Evolutionary conservation across 2,888 invertebrate genomes (phyloP).

Genomic region (Xestia sexstrigata): DNA sequence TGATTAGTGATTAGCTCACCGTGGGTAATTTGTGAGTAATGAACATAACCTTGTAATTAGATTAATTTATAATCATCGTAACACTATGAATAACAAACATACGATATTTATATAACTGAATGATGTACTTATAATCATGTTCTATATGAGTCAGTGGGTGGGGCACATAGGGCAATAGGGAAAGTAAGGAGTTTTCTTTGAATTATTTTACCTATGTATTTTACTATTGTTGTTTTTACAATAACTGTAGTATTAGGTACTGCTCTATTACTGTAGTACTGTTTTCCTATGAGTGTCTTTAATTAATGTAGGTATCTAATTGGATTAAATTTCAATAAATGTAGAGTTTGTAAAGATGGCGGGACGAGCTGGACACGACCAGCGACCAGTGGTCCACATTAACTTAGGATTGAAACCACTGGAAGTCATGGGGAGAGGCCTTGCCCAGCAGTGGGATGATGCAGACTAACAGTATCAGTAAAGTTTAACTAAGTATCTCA

Average conservation of each 20-base stretch:
- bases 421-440: no score
- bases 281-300: background rate
- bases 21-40: slow-evolving; percentile 1
- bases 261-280: background rate
- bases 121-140: background rate
- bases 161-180: background rate
- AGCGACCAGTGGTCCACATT: no score
- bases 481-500: background rate
- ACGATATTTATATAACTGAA: no score
- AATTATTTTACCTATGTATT: background rate
- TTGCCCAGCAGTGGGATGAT: no score
- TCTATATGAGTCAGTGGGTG: background rate
- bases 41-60: background rate
- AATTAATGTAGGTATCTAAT: background rate
- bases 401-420: no score
- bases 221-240: background rate
- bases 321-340: background rate
- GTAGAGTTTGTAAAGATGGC: background rate
- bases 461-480: no score
- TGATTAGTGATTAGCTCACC: background rate
- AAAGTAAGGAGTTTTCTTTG: background rate
- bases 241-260: background rate
- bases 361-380: no score
- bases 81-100: slow-evolving; percentile 5
- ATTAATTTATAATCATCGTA: slow-evolving; percentile 1